Evolutionary conservation across 2,113 vertebrate species (phyloP).

Genomic region (Ciconia boyciana): DNA sequence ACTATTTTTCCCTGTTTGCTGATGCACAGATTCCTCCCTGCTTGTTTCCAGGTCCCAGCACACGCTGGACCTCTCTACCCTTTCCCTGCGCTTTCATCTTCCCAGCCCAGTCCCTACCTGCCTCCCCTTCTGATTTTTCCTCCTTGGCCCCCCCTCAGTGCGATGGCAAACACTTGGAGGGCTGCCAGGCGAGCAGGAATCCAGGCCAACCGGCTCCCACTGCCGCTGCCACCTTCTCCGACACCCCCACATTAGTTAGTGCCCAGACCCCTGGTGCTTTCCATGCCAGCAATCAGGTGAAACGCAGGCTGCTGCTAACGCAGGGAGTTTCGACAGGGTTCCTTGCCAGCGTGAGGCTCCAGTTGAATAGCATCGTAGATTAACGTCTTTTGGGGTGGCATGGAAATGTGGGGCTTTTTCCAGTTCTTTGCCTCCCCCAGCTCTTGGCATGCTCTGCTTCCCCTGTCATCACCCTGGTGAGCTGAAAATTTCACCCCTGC

Average conservation of each 20-base stretch:
- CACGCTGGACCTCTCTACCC: not conserved
- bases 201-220: not conserved
- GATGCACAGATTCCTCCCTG: not conserved
- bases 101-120: not conserved
- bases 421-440: not conserved
- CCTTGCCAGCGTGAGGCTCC: rapidly evolving
- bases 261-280: not conserved
- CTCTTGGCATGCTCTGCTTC: not conserved
- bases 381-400: not conserved
- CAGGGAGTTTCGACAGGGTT: not conserved
- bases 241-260: rapidly evolving
- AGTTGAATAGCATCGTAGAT: not conserved
- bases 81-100: not conserved
- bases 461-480: not conserved
- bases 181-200: not conserved
- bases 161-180: not conserved
- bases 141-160: not conserved
- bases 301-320: rapidly evolving
- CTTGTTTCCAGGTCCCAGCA: not conserved
- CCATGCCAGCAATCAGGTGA: not conserved
- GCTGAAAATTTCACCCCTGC: not conserved
- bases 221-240: not conserved
- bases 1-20: not conserved
- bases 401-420: rapidly evolving
- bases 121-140: not conserved